Conservation (phyloP, 1,140 invertebrate species). For the Cataglyphis hispanica region DNA sequence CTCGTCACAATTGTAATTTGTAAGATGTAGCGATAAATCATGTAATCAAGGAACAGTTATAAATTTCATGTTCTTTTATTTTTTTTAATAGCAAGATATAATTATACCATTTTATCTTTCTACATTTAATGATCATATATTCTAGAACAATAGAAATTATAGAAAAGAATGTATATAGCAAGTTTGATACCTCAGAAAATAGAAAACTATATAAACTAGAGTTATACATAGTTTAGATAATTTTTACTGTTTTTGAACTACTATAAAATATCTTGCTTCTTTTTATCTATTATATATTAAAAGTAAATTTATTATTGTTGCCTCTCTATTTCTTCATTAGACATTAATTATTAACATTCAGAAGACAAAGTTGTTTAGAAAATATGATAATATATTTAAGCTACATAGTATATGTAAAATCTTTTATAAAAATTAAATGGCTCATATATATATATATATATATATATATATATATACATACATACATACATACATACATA, state of each 20-base stretch:
- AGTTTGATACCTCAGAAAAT: neutral
- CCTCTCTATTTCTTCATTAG: no score
- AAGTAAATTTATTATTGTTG: neutral
- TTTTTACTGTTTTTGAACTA: neutral
- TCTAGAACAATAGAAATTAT: neutral
- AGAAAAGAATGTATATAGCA: no score
- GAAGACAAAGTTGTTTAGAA: neutral
- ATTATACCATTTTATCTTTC: neutral
- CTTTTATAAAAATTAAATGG: conserved; percentile 37
- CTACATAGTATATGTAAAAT: neutral
- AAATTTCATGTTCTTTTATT: neutral
- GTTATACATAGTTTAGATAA: neutral
- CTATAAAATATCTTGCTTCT: neutral
- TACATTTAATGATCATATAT: neutral
- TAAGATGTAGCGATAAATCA: neutral
- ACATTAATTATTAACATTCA: neutral
- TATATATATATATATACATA: neutral
- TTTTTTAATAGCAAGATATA: neutral
- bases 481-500: neutral
- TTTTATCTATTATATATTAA: neutral
- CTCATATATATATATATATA: neutral
- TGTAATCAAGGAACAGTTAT: neutral
- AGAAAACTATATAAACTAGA: neutral
- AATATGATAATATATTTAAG: conserved; percentile 60
- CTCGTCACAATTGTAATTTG: neutral